A percentile compares a stretch with the other conserved stretches of the same genome.
These are phyloP conservation scores for Branchipolynoe longqiensis DNA, from an alignment of 2,888 invertebrate species.

Conservation along the genomic window DNA sequence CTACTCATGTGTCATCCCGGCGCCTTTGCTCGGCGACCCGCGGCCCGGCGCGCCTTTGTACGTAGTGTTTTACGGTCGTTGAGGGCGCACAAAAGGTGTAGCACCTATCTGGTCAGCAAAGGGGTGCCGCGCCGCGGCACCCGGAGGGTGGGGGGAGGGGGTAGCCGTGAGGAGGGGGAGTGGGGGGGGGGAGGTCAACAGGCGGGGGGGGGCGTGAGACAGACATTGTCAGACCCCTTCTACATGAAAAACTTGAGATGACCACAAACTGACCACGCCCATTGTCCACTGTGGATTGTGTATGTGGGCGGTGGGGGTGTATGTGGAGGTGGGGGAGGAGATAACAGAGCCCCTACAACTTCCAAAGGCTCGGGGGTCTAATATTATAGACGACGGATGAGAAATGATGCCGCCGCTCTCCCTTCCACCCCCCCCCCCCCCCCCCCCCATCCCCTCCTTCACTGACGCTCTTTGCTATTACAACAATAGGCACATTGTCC, in stretches of 20 bases:
- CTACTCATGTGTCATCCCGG: background rate
- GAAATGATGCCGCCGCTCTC: no score
- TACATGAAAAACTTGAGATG: conserved; percentile 19
- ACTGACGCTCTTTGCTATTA: no score
- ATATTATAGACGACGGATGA: conserved; percentile 16
- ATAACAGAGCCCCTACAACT: background rate
- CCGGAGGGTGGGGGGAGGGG: background rate
- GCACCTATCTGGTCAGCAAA: conserved; percentile 53
- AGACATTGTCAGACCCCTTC: conserved; percentile 5
- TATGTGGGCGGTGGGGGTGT: background rate
- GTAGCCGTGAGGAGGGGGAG: background rate
- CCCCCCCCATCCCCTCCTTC: no score
- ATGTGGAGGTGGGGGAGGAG: background rate
- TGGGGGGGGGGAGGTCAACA: background rate
- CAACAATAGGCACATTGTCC: no score
- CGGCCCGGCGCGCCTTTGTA: conserved; percentile 21
- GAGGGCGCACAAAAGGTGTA: conserved; percentile 23
- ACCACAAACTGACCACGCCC: background rate
- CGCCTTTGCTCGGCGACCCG: conserved; percentile 6
- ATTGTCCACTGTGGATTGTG: background rate
- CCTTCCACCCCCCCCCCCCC: no score
- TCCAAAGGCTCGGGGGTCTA: background rate
- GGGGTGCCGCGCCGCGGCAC: background rate
- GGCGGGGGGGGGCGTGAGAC: background rate
- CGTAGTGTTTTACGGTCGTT: conserved; percentile 42